Evolutionary conservation across 2,113 vertebrate genomes (phyloP), one percentile per base, ranked within the genome.

Genomic region (Myocastor coypus): DNA sequence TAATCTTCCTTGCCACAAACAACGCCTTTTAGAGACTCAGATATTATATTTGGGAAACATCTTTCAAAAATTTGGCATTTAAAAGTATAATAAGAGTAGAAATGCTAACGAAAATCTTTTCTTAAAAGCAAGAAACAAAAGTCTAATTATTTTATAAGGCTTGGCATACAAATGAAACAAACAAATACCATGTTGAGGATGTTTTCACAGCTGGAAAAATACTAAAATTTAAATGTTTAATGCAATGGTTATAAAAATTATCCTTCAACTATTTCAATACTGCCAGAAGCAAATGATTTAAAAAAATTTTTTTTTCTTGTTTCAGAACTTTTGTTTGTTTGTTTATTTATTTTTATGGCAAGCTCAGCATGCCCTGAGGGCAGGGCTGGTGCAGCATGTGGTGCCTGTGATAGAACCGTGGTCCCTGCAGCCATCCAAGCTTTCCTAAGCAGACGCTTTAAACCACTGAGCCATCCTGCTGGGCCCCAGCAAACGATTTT

Each of bases 181-280:
- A 90, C 71, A 37, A 90, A 46, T 86, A 94, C 30, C 30, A 61
- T 95, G 14, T 93, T 88, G 77, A 42, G 78, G 66, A 96, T 93
- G 66, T 96, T 98, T 98, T 59, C 95, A 92, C 92, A 97, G 94
- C 94, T 97, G 81, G 59, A 93, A 97, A 94, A 77, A 96, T 92
- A 52, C 95, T 95, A 32, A 97, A 68, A 95, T 93, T 80, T 94
- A 78, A 97, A 97, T 97, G 89, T 94, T 96, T 98, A 97, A 93
- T 89, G 59, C 28, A 4, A 89, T 96, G 81, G 12, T 94, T 94
- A 83, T 55, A 92, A 96, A 46, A 32, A 83, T 50, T 69, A 91
- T 68, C 34, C 63, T 81, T 91, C 93, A 83, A 92, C 14, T 26
- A 68, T 71, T 92, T 83, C 24, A 63, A 28, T 34, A 64, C 52